Evolutionary conservation across 2,888 invertebrate genomes (phyloP).

Genomic region (Merodon equestris): DNA sequence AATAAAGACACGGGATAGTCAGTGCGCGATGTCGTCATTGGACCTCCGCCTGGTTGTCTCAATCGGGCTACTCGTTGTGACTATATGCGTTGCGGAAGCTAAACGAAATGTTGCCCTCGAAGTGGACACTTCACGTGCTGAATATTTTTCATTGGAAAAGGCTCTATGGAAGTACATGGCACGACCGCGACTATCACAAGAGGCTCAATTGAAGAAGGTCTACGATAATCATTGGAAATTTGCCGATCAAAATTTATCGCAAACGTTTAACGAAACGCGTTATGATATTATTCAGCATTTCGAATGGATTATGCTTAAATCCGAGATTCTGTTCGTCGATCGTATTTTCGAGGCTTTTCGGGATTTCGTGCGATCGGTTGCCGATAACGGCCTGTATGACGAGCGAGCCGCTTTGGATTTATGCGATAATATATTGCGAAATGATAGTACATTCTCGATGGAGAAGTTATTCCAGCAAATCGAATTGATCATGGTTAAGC

Average conservation of each 20-base stretch:
- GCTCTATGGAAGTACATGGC: slow-evolving; percentile 75
- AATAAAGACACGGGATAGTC: slow-evolving; percentile 43
- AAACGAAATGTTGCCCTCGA: slow-evolving; percentile 72
- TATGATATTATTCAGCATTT: slow-evolving; percentile 80
- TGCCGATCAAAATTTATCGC: slow-evolving; percentile 70
- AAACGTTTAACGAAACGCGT: slow-evolving; percentile 70
- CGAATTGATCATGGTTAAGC: slow-evolving; percentile 82
- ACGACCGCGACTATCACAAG: slow-evolving; percentile 70
- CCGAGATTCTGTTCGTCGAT: slow-evolving; percentile 83
- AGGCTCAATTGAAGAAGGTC: slow-evolving; percentile 75
- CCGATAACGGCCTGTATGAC: slow-evolving; percentile 76
- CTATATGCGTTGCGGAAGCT: slow-evolving; percentile 23
- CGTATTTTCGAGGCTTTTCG: slow-evolving; percentile 82
- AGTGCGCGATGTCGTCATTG: slow-evolving; percentile 52
- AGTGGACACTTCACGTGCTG: slow-evolving; percentile 82
- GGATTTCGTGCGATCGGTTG: slow-evolving; percentile 10
- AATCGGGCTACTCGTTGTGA: slow-evolving; percentile 22
- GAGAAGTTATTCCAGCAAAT: slow-evolving; percentile 82
- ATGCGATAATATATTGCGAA: slow-evolving; percentile 83
- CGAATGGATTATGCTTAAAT: slow-evolving; percentile 83
- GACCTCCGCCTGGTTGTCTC: slow-evolving; percentile 22
- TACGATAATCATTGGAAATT: slow-evolving; percentile 76
- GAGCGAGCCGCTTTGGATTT: slow-evolving; percentile 83
- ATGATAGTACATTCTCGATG: slow-evolving; percentile 80
- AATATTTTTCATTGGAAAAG: slow-evolving; percentile 81